Conservation (phyloP, 2,113 vertebrate species). For the Oreochromis aureus region DNA sequence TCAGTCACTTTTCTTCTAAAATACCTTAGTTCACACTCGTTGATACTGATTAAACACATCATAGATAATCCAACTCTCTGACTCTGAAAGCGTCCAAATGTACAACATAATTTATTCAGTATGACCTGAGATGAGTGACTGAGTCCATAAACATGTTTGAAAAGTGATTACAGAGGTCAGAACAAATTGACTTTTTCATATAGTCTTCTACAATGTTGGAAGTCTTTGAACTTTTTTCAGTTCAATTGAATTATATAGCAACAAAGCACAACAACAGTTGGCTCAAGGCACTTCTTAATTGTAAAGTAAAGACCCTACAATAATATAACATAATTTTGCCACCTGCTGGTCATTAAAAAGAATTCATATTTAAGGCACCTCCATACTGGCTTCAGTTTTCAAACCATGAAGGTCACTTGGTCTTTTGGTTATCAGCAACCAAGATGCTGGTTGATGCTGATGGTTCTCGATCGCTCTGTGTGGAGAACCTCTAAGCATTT, state of each 20-base stretch:
- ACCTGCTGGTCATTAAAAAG: not conserved
- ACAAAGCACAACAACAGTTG: too few relatives aligned
- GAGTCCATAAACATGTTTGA: not conserved
- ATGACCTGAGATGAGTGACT: not conserved
- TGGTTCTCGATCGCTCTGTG: not conserved
- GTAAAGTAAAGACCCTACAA: too few relatives aligned
- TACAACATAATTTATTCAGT: not conserved
- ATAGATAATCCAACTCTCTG: not conserved
- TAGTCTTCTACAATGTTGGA: not conserved
- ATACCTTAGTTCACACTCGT: too few relatives aligned
- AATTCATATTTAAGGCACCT: not conserved
- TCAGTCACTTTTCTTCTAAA: too few relatives aligned
- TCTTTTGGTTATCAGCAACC: not conserved
- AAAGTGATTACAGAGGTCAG: not conserved
- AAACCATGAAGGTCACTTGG: not conserved
- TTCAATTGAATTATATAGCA: too few relatives aligned
- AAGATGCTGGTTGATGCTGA: not conserved
- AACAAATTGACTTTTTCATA: not conserved
- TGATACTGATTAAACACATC: too few relatives aligned
- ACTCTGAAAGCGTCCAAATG: not conserved
- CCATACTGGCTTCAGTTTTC: not conserved
- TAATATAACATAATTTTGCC: not conserved
- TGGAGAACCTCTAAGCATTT: not conserved
- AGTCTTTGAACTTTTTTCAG: not conserved
- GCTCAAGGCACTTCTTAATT: too few relatives aligned